A percentile compares a stretch with the other conserved stretches of the same genome.
These are phyloP conservation scores for Poecilia picta DNA, from an alignment of 2,797 vertebrate genomes.

Conservation along the genomic window DNA sequence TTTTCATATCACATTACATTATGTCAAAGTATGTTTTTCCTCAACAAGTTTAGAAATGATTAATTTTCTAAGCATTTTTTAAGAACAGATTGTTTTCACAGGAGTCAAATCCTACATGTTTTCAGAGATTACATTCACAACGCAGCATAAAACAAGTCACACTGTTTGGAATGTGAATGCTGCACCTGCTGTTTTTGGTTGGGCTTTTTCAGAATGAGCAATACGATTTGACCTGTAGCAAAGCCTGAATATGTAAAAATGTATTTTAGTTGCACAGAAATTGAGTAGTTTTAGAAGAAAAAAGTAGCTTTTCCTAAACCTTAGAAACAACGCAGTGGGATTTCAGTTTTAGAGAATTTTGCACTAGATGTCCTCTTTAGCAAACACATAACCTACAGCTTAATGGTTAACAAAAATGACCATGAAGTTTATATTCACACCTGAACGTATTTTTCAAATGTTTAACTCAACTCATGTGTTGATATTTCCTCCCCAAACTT, in stretches of 20 bases:
- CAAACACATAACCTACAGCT: neutral
- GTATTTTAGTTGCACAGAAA: neutral
- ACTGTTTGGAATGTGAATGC: neutral
- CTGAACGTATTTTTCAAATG: neutral
- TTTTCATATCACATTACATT: no score
- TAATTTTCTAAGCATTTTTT: neutral
- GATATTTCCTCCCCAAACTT: neutral
- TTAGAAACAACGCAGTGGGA: neutral
- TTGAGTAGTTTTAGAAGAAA: neutral
- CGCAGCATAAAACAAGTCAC: neutral
- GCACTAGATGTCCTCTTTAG: neutral
- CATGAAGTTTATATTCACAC: neutral
- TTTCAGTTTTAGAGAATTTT: neutral
- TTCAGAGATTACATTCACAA: neutral
- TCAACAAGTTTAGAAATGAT: neutral
- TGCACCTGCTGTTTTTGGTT: neutral
- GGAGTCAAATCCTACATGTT: neutral
- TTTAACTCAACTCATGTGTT: neutral
- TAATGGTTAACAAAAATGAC: neutral
- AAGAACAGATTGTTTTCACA: neutral
- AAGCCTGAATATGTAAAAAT: neutral
- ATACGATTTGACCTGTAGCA: neutral
- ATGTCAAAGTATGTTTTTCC: no score
- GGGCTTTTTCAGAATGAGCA: neutral
- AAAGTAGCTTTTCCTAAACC: neutral